phyloP scores from a whole-genome alignment of 2,797 vertebrate species.

The Sebastes oblongus region DNA sequence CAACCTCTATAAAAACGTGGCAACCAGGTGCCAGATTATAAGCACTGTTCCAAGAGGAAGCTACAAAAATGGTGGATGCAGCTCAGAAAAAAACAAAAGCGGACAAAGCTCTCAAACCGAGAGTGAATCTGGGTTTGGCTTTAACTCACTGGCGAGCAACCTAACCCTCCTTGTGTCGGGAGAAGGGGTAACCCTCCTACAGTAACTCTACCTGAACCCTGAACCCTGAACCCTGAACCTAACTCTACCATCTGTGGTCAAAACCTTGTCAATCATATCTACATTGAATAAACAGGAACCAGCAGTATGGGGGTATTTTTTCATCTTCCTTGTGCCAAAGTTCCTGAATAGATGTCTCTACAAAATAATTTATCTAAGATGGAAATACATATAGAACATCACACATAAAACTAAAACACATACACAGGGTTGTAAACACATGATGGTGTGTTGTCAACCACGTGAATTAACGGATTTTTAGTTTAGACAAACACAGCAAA shows the following conservation, averaged over 20 bases:
- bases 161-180: no score
- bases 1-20: no score
- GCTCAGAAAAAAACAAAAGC: no score
- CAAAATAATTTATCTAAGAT: not conserved
- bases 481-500: slow-evolving; percentile 16
- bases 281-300: no score
- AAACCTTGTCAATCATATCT: not conserved
- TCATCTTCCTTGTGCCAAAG: not conserved
- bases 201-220: not conserved
- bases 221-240: not conserved
- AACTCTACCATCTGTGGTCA: not conserved
- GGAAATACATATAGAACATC: not conserved
- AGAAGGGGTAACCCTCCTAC: no score
- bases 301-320: not conserved
- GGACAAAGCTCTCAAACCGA: no score
- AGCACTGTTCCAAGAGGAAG: no score
- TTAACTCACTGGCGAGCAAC: no score
- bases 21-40: no score
- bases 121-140: no score
- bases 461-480: accelerated
- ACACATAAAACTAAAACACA: not conserved
- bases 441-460: not conserved
- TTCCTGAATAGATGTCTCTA: not conserved
- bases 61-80: no score
- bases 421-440: no score